phyloP scores from a whole-genome alignment of 2,113 vertebrate species.

The Chinchilla lanigera region DNA sequence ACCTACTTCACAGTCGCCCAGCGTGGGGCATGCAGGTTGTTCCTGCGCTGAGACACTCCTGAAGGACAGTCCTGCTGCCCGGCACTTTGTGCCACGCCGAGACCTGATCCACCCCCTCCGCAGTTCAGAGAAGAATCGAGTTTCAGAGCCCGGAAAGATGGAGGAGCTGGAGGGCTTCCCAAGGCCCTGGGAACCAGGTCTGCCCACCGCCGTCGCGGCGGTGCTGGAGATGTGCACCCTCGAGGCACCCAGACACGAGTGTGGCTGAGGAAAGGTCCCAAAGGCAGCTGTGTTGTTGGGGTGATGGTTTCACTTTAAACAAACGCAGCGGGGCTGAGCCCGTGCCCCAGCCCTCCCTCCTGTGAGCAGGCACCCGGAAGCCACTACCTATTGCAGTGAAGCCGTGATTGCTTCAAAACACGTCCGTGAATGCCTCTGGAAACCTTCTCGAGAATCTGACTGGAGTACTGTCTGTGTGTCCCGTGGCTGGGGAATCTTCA shows the following conservation, averaged over 20 bases:
- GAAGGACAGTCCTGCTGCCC: neutral
- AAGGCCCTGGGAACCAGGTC: neutral
- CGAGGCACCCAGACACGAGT: neutral
- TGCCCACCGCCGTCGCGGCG: neutral
- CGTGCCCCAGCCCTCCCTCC: neutral
- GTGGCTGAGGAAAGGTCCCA: neutral
- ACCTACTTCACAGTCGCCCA: accelerated
- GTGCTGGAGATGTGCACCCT: neutral
- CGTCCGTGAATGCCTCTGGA: neutral
- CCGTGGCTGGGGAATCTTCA: neutral
- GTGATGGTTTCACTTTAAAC: neutral
- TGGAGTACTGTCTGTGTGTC: neutral
- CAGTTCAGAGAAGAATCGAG: neutral
- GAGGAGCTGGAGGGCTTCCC: neutral
- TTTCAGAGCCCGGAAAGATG: neutral
- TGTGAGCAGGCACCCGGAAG: neutral
- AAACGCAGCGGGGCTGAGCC: neutral
- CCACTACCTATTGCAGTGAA: neutral
- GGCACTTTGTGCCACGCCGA: neutral
- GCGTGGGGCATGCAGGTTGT: neutral
- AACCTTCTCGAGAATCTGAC: neutral
- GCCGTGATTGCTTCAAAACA: neutral
- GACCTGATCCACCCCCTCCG: neutral
- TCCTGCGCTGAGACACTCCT: neutral
- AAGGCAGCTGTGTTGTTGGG: neutral